Base-by-base conservation (phyloP, 1,140 invertebrate species). In the Tribolium castaneum region DNA sequence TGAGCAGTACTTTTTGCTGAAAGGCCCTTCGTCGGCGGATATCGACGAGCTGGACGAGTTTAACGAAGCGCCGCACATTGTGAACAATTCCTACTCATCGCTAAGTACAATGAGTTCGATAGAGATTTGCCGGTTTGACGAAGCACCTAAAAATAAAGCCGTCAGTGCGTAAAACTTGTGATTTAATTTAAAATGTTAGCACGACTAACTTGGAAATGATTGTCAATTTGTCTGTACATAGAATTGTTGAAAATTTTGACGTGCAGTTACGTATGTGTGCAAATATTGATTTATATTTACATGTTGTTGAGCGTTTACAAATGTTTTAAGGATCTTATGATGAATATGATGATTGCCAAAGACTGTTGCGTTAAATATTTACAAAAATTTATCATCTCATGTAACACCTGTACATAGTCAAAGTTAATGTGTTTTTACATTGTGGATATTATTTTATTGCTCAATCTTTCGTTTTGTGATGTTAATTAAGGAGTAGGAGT, bases 31-130 rank as follows among this genome's bases (percentile, higher is more conserved):
- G 0, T 87, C 90, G 84, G 89, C 90, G 35, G 93, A 95, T 81
- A 93, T 89, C 89, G 93, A 97, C 80, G 96, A 97, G 87, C 87
- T 97, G 52, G 95, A 97, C 82, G 95, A 97, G 87, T 97, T 97
- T 84, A 96, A 95, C 84, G 95, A 97, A 87, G 95, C 96, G n/a
- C 95, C 95, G 0, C 95, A 97, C 85, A 92, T 94, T 73, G 89
- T 95, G 3, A 93, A 95, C 86, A 90, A 90, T 83, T 90, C 90
- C 16, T 86, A 86, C 76, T 84, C 85, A 2, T 86, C 85, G 3
- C 76, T 86, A 49, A 84, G 81, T 78, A 84, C 80, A 49, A 77
- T 86, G 25, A 83, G 82, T 35, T 85, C 84, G 6, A 74, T 85
- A 35, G 85, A 86, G 16, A 85, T 86, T 39, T 81, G 78, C 76